Evolutionary conservation across 2,888 invertebrate species (phyloP).

Genomic region (Euproctis similis): DNA sequence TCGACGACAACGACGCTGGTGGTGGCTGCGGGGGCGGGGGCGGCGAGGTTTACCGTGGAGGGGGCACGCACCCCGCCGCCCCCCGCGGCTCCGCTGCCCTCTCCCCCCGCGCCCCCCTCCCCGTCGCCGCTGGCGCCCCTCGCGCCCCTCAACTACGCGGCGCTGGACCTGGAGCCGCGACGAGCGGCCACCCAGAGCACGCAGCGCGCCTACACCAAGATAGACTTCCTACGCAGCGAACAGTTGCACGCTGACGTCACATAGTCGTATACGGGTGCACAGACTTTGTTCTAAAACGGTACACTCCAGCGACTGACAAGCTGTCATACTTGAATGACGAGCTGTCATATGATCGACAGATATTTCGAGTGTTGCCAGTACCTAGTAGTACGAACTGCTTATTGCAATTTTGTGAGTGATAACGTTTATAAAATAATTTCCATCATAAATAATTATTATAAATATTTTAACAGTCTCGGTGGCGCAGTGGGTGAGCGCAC

Average conservation of each 20-base stretch:
- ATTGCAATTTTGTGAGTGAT: too few relatives aligned
- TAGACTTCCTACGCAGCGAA: slow-evolving; percentile 84
- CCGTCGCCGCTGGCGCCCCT: slow-evolving; percentile 5
- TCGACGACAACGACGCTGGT: slow-evolving; percentile 24
- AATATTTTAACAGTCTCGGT: too few relatives aligned
- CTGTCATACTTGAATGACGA: too few relatives aligned
- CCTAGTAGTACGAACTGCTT: too few relatives aligned
- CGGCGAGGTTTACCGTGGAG: slow-evolving; percentile 29
- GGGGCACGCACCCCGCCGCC: slow-evolving; percentile 11
- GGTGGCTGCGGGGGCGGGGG: slow-evolving; percentile 20
- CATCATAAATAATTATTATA: too few relatives aligned
- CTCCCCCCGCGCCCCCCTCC: slow-evolving; percentile 26
- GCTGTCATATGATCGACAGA: too few relatives aligned
- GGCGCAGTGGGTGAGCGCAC: too few relatives aligned
- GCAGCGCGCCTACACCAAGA: slow-evolving; percentile 83
- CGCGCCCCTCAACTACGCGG: slow-evolving; percentile 55
- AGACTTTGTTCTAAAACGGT: too few relatives aligned
- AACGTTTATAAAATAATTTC: too few relatives aligned
- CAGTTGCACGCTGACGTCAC: slow-evolving; percentile 38
- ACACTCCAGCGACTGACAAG: too few relatives aligned
- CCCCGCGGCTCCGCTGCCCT: slow-evolving; percentile 48
- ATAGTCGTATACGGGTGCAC: too few relatives aligned
- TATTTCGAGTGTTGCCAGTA: too few relatives aligned
- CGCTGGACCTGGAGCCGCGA: slow-evolving; percentile 60
- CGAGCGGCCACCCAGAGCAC: slow-evolving; percentile 48